Evolutionary conservation across 2,797 vertebrate genomes (phyloP).

Genomic region (Catharus ustulatus): DNA sequence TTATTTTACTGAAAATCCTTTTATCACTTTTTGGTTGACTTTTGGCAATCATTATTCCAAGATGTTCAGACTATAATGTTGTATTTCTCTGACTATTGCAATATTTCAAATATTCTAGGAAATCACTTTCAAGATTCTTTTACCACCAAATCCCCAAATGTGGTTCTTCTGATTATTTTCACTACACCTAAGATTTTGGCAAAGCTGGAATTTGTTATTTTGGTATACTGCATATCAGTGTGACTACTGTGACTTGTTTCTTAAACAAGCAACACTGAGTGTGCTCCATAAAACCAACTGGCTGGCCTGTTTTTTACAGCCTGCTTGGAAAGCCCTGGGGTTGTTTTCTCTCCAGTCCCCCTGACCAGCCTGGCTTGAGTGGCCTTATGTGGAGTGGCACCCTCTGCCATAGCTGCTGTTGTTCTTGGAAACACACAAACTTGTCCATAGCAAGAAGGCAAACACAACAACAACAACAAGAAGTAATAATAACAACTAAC

Average conservation of each 20-base stretch:
- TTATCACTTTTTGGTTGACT: not conserved
- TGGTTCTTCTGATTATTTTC: not conserved
- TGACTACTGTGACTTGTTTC: not conserved
- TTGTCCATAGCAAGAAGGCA: not conserved
- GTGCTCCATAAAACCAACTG: not conserved
- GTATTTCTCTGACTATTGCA: not conserved
- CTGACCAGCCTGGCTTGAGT: not conserved
- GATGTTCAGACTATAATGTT: not conserved
- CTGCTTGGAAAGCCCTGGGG: not conserved
- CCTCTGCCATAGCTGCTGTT: not conserved
- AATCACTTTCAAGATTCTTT: not conserved
- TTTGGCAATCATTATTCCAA: not conserved
- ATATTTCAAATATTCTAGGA: not conserved
- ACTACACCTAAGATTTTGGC: not conserved
- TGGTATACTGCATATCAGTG: not conserved
- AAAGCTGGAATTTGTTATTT: not conserved
- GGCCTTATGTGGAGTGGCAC: not conserved
- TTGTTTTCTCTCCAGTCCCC: not conserved
- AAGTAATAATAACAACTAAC: not conserved
- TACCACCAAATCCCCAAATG: not conserved
- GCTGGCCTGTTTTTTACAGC: not conserved
- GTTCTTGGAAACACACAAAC: not conserved
- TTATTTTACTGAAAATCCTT: not conserved
- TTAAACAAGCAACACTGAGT: not conserved
- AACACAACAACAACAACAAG: not conserved